These are phyloP conservation scores for Campylomormyrus numenius DNA, from an alignment of 2,113 vertebrate genomes.

Conservation along the genomic window DNA sequence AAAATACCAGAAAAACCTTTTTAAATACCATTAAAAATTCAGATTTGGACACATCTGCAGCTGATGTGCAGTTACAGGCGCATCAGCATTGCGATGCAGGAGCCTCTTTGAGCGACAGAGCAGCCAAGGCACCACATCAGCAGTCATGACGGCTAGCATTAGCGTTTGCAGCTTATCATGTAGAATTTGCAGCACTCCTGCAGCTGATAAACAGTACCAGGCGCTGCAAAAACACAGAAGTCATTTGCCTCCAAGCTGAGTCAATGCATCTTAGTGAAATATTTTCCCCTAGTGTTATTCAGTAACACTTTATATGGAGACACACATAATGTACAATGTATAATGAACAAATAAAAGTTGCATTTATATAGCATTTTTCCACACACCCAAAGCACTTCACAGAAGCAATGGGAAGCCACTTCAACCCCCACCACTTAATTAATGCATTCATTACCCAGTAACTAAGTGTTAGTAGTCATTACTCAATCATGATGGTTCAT, in stretches of 20 bases:
- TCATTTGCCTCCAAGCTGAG: background rate
- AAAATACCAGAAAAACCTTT: background rate
- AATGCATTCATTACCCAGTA: background rate
- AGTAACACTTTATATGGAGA: background rate
- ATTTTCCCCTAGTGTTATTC: background rate
- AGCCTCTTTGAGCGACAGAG: background rate
- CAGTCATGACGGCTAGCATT: background rate
- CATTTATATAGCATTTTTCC: no score
- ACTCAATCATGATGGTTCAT: background rate
- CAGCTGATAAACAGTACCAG: background rate
- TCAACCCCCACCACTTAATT: background rate
- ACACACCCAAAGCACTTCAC: no score
- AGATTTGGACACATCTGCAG: background rate
- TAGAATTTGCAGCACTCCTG: background rate
- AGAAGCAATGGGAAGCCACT: no score
- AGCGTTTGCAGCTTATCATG: background rate
- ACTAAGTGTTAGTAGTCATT: background rate
- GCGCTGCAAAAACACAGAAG: background rate
- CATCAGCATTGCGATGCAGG: background rate
- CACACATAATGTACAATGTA: no score
- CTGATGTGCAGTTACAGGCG: background rate
- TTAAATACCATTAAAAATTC: background rate
- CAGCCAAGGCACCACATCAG: background rate
- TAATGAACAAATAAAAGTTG: no score
- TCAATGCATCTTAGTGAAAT: background rate